Percentiles rank a stretch among this genome's conserved stretches.
Conservation (phyloP, 2,113 vertebrate species). For the Condylura cristata region DNA sequence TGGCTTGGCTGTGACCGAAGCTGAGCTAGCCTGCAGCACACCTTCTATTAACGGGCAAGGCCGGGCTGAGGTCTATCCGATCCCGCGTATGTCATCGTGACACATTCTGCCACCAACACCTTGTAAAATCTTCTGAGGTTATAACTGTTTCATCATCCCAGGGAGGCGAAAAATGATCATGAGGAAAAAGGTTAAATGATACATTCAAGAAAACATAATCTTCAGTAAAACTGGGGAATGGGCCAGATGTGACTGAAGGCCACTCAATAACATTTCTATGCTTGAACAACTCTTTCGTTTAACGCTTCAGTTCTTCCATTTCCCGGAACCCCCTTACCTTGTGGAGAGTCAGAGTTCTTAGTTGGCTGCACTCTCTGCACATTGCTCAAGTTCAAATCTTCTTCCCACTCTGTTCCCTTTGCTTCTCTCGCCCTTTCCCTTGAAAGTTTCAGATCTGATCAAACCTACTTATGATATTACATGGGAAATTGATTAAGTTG, state of each 20-base stretch:
- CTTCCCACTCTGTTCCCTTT: not conserved
- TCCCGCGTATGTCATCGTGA: not conserved
- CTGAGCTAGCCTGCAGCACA: not conserved
- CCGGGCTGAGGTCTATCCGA: not conserved
- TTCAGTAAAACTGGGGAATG: not conserved
- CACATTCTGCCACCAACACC: not conserved
- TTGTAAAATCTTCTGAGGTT: not conserved
- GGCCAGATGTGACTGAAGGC: not conserved
- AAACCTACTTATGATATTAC: not conserved
- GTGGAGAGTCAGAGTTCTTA: not conserved
- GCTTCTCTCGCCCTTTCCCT: not conserved
- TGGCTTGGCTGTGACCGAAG: not conserved
- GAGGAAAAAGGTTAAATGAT: not conserved
- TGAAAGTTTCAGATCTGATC: not conserved
- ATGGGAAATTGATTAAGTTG: not conserved
- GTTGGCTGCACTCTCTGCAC: not conserved
- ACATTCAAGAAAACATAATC: not conserved
- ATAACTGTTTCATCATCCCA: not conserved
- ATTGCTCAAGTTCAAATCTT: not conserved
- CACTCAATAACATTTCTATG: not conserved
- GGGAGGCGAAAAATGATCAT: not conserved
- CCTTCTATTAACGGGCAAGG: accelerated
- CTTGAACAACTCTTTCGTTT: not conserved
- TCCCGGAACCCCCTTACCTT: not conserved
- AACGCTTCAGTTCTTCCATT: slow-evolving; percentile 17